Conservation (phyloP, 2,113 vertebrate genomes). For the Neolamprologus tretocephalus region DNA sequence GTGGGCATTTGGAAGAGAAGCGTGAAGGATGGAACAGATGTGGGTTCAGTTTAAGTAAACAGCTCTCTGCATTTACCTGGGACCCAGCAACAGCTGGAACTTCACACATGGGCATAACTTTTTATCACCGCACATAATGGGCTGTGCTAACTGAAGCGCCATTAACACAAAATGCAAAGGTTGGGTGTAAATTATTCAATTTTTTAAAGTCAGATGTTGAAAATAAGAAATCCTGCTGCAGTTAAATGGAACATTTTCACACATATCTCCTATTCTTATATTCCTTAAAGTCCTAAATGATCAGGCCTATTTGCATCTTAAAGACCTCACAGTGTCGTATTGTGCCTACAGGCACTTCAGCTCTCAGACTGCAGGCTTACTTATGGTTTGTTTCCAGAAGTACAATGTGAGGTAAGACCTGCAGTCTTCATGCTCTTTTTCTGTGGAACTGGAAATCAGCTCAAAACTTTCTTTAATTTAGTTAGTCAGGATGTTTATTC, state of each 20-base stretch:
- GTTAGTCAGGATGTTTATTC: neutral
- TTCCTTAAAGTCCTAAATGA: neutral
- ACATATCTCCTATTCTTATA: neutral
- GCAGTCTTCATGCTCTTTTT: fast-evolving
- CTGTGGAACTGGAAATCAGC: neutral
- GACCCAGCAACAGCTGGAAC: neutral
- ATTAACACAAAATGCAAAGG: neutral
- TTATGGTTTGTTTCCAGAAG: neutral
- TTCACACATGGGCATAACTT: neutral
- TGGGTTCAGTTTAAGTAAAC: neutral
- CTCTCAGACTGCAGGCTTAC: neutral
- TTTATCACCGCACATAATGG: neutral
- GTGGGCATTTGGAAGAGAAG: neutral
- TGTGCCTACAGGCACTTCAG: neutral
- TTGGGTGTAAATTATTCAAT: neutral
- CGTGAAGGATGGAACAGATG: neutral
- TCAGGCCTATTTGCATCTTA: neutral
- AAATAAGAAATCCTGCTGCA: neutral
- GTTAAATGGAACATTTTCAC: neutral
- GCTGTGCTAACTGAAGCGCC: neutral
- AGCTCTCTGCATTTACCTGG: neutral
- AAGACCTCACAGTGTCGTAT: neutral
- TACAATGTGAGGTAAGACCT: neutral
- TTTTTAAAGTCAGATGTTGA: neutral
- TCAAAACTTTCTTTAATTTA: neutral